phyloP scores from a whole-genome alignment of 2,888 invertebrate species.

The Pomacea canaliculata region DNA sequence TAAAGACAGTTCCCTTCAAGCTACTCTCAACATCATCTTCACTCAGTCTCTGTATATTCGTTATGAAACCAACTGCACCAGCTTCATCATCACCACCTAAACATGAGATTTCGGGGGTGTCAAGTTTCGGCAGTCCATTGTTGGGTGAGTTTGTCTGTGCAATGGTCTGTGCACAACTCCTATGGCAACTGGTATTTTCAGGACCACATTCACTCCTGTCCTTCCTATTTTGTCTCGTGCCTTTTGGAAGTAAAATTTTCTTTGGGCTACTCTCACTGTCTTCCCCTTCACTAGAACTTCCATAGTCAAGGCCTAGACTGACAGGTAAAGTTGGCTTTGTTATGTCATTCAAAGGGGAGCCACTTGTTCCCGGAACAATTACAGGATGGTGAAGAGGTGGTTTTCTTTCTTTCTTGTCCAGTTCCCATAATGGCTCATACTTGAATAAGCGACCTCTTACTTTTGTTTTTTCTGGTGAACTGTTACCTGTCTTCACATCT shows the following conservation, averaged over 20 bases:
- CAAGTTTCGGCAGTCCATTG: too few species aligned
- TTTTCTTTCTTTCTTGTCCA: slow-evolving; percentile 20
- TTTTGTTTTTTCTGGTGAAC: slow-evolving; percentile 3
- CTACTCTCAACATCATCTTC: too few species aligned
- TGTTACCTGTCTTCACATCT: too few species aligned
- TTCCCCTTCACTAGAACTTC: slow-evolving; percentile 16
- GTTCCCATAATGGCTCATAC: slow-evolving; percentile 22
- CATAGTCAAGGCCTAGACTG: slow-evolving; percentile 19
- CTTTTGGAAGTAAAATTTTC: not conserved
- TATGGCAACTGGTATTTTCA: not conserved
- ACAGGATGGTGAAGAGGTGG: not conserved
- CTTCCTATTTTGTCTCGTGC: too few species aligned
- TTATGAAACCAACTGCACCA: too few species aligned
- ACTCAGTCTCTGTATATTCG: too few species aligned
- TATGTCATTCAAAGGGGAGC: not conserved
- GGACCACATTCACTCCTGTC: too few species aligned
- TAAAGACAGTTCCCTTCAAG: too few species aligned
- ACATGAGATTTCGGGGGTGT: too few species aligned
- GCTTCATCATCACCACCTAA: too few species aligned
- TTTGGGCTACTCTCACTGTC: slow-evolving; percentile 8
- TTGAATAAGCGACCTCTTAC: slow-evolving; percentile 19
- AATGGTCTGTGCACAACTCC: too few species aligned
- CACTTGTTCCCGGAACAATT: not conserved
- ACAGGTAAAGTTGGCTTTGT: not conserved
- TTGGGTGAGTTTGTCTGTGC: too few species aligned